Percentiles rank a stretch among this genome's conserved stretches.
These are phyloP conservation scores for Proales similis DNA, from an alignment of 1,140 invertebrate species.

Conservation along the genomic window DNA sequence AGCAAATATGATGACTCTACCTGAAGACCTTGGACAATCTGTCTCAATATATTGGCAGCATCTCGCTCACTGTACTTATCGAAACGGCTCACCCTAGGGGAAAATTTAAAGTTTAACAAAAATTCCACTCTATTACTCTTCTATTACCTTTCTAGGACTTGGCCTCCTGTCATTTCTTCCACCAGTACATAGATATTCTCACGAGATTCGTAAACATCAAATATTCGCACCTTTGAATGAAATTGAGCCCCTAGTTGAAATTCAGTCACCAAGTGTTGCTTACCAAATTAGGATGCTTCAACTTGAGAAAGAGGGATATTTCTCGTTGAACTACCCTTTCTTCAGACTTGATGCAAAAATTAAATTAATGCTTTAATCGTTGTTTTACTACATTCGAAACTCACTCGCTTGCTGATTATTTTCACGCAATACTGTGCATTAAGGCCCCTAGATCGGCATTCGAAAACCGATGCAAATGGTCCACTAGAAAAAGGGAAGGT, in stretches of 20 bases:
- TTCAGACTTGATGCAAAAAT: slow-evolving; percentile 13
- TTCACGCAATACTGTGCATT: slow-evolving; percentile 20
- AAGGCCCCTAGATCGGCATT: slow-evolving; percentile 34
- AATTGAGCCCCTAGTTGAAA: not conserved
- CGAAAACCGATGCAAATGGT: slow-evolving; percentile 15
- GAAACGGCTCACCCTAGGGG: too few relatives aligned
- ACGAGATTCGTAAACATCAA: slow-evolving; percentile 3
- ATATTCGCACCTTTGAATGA: slow-evolving; percentile 1
- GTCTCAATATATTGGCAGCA: slow-evolving; percentile 24
- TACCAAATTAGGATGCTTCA: slow-evolving; percentile 31
- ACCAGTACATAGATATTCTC: slow-evolving; percentile 33
- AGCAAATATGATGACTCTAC: not conserved
- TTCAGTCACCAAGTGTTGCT: not conserved
- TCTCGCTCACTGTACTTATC: slow-evolving; percentile 19
- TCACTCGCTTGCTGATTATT: slow-evolving; percentile 19
- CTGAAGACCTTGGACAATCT: slow-evolving; percentile 24
- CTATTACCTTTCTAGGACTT: slow-evolving; percentile 16
- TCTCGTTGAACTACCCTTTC: slow-evolving; percentile 14
- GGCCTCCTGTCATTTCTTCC: slow-evolving; percentile 9
- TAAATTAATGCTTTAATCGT: not conserved
- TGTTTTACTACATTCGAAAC: not conserved
- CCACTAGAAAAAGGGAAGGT: slow-evolving; percentile 13
- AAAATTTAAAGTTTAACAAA: not conserved
- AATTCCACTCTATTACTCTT: not conserved
- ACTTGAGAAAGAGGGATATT: slow-evolving; percentile 21